phyloP scores from a whole-genome alignment of 2,888 invertebrate genomes.

The Drosophila birchii region DNA sequence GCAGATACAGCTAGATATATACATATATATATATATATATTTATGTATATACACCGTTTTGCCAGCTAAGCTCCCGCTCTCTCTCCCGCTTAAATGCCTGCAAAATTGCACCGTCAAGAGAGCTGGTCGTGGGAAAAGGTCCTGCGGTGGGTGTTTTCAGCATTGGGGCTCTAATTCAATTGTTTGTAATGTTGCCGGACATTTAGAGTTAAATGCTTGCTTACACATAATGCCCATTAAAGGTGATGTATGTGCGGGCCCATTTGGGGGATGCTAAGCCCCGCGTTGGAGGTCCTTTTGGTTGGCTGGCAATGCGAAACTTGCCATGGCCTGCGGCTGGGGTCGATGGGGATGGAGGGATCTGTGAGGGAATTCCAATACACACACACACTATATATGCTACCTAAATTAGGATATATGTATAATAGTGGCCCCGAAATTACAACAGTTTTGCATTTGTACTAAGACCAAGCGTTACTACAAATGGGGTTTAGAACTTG shows the following conservation, averaged over 20 bases:
- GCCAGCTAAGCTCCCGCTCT: constrained; percentile 29
- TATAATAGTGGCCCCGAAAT: not conserved
- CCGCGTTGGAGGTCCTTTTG: not conserved
- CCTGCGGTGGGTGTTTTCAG: constrained; percentile 15
- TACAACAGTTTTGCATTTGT: not conserved
- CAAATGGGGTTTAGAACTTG: not conserved
- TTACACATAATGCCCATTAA: constrained; percentile 73
- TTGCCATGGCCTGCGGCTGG: constrained; percentile 7
- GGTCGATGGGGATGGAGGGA: no score
- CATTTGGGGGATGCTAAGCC: constrained; percentile 30
- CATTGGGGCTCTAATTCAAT: constrained; percentile 64
- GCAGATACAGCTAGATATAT: not conserved
- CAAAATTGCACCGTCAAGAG: constrained; percentile 48
- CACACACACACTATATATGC: not conserved
- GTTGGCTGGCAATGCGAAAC: constrained; percentile 20
- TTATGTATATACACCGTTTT: constrained; percentile 16
- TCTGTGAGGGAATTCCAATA: not conserved
- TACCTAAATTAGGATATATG: not conserved
- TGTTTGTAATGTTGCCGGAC: constrained; percentile 64
- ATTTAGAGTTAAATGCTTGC: constrained; percentile 71
- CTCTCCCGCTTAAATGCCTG: constrained; percentile 52
- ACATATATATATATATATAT: constrained; percentile 1
- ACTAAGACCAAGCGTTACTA: not conserved
- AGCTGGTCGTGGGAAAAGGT: constrained; percentile 11
- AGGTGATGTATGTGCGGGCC: constrained; percentile 60